Conservation (phyloP, 2,113 vertebrate species). For the Osmerus eperlanus region DNA sequence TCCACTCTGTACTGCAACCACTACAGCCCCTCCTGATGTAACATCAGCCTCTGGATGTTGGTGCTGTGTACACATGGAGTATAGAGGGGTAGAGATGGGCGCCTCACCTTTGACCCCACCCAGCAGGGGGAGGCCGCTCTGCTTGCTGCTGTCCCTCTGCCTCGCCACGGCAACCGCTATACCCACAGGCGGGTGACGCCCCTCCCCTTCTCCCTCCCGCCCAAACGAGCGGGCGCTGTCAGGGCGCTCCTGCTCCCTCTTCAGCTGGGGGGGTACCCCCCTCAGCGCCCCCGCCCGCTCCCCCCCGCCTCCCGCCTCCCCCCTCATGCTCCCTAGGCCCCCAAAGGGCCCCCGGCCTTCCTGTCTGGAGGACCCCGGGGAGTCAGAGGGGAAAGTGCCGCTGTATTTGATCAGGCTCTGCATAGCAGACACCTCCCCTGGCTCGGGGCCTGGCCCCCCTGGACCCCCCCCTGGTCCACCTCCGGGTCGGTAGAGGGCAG, state of each 20-base stretch:
- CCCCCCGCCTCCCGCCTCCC: slow-evolving; percentile 59
- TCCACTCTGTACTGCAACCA: not conserved
- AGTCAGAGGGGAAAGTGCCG: slow-evolving; percentile 86
- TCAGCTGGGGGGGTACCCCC: slow-evolving; percentile 72
- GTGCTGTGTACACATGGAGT: no score
- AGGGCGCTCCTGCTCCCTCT: slow-evolving; percentile 87
- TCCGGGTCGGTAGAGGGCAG: slow-evolving; percentile 67
- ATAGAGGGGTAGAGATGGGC: not conserved
- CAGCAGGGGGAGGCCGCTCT: slow-evolving; percentile 74
- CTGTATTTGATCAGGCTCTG: slow-evolving; percentile 98
- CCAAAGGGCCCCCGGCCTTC: slow-evolving; percentile 88
- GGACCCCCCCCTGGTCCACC: slow-evolving; percentile 35
- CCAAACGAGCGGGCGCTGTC: slow-evolving; percentile 90
- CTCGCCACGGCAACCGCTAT: slow-evolving; percentile 94
- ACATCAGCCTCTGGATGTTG: no score
- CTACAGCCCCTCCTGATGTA: no score
- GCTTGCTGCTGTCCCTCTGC: slow-evolving; percentile 88
- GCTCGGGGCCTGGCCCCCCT: slow-evolving; percentile 52
- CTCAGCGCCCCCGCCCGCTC: slow-evolving; percentile 28
- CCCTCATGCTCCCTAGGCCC: slow-evolving; percentile 84
- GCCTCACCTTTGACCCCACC: slow-evolving; percentile 84
- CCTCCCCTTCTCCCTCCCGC: slow-evolving; percentile 87
- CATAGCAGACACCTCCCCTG: slow-evolving; percentile 88
- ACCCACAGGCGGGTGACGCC: slow-evolving; percentile 91
- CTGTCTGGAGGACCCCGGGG: slow-evolving; percentile 67